phyloP scores from a whole-genome alignment of 2,888 invertebrate genomes.

The Abrostola triplasia region DNA sequence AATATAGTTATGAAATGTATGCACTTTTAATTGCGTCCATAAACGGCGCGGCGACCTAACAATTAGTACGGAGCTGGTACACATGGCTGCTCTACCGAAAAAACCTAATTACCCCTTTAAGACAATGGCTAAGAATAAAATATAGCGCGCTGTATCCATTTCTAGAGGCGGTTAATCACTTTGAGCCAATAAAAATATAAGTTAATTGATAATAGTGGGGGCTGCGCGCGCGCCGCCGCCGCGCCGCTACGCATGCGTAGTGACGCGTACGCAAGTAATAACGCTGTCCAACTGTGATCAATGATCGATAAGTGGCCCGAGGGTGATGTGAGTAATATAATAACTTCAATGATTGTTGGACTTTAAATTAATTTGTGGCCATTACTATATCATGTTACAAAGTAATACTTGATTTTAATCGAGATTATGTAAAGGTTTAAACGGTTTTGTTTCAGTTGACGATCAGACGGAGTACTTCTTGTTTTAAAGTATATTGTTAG shows the following conservation, averaged over 20 bases:
- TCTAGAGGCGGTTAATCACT: conserved; percentile 47
- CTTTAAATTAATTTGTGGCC: conserved; percentile 13
- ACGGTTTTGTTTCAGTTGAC: too few relatives aligned
- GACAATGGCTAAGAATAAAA: conserved; percentile 43
- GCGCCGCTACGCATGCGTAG: conserved; percentile 10
- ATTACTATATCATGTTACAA: conserved; percentile 1
- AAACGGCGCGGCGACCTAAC: conserved; percentile 22
- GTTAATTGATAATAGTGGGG: conserved; percentile 50
- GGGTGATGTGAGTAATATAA: conserved; percentile 13
- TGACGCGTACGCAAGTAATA: conserved; percentile 36
- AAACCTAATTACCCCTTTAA: conserved; percentile 25
- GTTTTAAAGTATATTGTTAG: too few relatives aligned
- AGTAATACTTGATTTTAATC: background rate
- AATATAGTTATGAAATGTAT: conserved; percentile 40
- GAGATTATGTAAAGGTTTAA: background rate
- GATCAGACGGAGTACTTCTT: too few relatives aligned
- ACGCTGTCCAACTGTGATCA: conserved; percentile 40
- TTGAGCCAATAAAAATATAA: conserved; percentile 51
- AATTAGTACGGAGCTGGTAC: conserved; percentile 27
- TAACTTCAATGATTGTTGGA: conserved; percentile 36
- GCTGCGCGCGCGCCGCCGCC: conserved; percentile 34
- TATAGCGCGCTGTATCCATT: conserved; percentile 45
- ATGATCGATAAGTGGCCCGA: conserved; percentile 33
- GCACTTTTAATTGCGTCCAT: conserved; percentile 29
- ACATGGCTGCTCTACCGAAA: conserved; percentile 30